These are phyloP conservation scores for Pteronotus mesoamericanus DNA, from an alignment of 2,797 vertebrate species.

Conservation along the genomic window DNA sequence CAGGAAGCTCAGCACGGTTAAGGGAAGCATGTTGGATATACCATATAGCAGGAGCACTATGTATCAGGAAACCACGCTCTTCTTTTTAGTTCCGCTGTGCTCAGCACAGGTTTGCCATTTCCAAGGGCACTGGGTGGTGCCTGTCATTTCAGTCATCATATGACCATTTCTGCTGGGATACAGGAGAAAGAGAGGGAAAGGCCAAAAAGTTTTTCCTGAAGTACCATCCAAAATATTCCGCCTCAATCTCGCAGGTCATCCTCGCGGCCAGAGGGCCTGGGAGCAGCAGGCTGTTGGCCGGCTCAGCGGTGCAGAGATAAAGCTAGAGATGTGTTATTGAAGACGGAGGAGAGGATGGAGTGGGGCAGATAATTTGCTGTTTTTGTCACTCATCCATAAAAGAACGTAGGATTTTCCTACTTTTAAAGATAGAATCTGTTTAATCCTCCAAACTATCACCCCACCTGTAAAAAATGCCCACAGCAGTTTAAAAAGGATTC, in stretches of 20 bases:
- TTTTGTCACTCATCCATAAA: not conserved
- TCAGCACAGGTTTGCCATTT: not conserved
- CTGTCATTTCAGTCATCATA: not conserved
- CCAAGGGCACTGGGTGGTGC: not conserved
- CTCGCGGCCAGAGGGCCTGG: not conserved
- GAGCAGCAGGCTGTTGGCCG: not conserved
- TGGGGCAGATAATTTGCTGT: not conserved
- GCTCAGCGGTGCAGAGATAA: not conserved
- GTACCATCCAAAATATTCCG: not conserved
- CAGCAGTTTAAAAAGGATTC: not conserved
- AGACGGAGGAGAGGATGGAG: not conserved
- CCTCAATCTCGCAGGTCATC: not conserved
- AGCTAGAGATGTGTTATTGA: not conserved
- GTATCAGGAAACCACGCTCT: not conserved
- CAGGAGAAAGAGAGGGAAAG: not conserved
- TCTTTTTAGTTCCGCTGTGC: not conserved
- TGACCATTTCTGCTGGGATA: not conserved
- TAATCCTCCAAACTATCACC: not conserved
- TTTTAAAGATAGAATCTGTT: not conserved
- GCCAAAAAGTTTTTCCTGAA: not conserved
- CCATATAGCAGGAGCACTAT: not conserved
- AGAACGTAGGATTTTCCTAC: not conserved
- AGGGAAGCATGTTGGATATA: not conserved
- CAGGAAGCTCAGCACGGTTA: not conserved
- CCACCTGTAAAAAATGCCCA: not conserved